These are phyloP conservation scores for Distichodus sexfasciatus DNA, from an alignment of 2,797 vertebrate species.

Conservation along the genomic window DNA sequence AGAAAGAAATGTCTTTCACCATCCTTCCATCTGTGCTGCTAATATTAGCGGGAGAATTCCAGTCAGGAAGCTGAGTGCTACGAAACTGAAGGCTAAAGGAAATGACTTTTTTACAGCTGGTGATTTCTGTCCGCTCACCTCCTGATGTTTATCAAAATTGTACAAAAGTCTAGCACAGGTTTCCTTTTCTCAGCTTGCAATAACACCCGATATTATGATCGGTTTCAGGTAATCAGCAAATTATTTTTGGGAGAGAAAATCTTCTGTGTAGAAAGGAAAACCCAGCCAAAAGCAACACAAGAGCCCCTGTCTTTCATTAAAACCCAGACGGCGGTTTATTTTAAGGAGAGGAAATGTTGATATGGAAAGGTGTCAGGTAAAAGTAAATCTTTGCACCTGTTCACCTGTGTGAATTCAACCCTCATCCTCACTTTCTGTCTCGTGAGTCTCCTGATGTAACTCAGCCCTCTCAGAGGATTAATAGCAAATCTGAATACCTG, in stretches of 20 bases:
- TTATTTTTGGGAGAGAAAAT: too few relatives aligned
- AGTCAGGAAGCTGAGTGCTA: constrained; percentile 50
- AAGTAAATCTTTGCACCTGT: not conserved
- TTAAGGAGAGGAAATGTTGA: not conserved
- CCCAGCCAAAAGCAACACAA: too few relatives aligned
- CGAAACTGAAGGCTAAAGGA: constrained; percentile 54
- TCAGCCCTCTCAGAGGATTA: constrained; percentile 12
- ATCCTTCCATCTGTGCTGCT: constrained; percentile 34
- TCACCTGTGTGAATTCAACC: not conserved
- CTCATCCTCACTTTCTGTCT: not conserved
- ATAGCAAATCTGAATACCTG: constrained; percentile 25
- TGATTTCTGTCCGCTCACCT: not conserved
- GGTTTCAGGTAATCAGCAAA: too few relatives aligned
- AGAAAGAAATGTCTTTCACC: constrained; percentile 20
- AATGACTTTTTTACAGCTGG: constrained; percentile 40
- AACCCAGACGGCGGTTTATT: not conserved
- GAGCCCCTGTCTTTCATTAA: not conserved
- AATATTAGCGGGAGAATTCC: constrained; percentile 47
- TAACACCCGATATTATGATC: too few relatives aligned
- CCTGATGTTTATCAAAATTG: not conserved
- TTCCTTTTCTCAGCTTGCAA: not conserved
- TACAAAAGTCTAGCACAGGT: not conserved
- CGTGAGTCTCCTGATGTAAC: constrained; percentile 11
- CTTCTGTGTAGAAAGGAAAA: too few relatives aligned
- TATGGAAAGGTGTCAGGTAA: not conserved